A percentile compares a stretch with the other conserved stretches of the same genome.
Evolutionary conservation across 2,888 invertebrate genomes (phyloP).

Genomic region (Morpho helenor): DNA sequence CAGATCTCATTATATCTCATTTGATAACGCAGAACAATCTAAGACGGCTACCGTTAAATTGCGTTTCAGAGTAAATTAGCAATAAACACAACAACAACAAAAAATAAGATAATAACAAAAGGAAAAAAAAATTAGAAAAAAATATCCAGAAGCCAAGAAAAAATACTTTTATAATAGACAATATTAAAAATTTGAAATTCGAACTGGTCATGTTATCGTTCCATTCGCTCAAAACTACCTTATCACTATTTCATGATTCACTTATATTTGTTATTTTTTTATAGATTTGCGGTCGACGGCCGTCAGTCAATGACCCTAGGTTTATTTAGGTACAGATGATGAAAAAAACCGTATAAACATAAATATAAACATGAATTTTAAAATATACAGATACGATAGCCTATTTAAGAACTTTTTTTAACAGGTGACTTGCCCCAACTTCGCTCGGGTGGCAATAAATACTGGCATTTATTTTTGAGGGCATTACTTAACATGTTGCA

Average conservation of each 20-base stretch:
- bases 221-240: conserved; percentile 4
- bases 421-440: no score
- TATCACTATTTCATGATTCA: conserved; percentile 14
- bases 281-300: conserved; percentile 27
- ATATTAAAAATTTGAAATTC: neutral
- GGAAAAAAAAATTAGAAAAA: neutral
- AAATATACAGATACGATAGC: neutral
- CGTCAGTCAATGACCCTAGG: conserved; percentile 25
- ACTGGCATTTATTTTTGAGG: no score
- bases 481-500: no score
- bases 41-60: no score
- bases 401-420: neutral
- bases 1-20: no score
- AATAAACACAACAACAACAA: no score
- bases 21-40: no score
- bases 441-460: no score
- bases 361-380: neutral
- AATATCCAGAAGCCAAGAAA: neutral
- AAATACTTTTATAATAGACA: neutral
- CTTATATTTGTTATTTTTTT: conserved; percentile 11
- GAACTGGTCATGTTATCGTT: conserved; percentile 6
- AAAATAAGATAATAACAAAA: no score
- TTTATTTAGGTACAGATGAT: conserved; percentile 22
- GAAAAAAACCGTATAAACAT: neutral
- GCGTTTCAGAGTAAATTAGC: no score